Evolutionary conservation across 2,113 vertebrate species (phyloP).

Genomic region (Meles meles): DNA sequence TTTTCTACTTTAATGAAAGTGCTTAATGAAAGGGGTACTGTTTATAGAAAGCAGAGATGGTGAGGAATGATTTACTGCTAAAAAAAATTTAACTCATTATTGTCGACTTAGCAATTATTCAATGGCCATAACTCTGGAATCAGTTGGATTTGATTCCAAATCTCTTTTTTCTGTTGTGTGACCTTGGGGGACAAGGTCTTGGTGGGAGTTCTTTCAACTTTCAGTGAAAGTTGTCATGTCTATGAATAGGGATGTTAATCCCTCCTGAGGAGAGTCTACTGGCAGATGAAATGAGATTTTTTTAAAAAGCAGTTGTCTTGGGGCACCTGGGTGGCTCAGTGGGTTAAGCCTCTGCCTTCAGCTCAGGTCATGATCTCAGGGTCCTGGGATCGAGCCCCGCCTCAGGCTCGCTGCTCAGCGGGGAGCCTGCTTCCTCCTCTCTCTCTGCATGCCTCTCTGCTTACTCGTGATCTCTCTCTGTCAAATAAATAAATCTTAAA

Average conservation of each 20-base stretch:
- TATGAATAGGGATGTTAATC: background rate
- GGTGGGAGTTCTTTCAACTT: background rate
- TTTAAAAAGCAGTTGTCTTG: background rate
- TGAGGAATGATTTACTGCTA: background rate
- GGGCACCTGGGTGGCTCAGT: too few relatives aligned
- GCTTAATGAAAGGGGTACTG: background rate
- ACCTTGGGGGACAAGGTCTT: background rate
- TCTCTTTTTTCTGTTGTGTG: background rate
- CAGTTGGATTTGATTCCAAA: background rate
- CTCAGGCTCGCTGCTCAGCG: too few relatives aligned
- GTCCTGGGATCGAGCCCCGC: too few relatives aligned
- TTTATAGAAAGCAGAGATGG: background rate
- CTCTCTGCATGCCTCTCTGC: too few relatives aligned
- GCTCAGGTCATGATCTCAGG: too few relatives aligned
- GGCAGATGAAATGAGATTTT: background rate
- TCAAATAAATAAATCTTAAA: too few relatives aligned
- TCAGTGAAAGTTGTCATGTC: background rate
- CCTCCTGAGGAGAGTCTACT: background rate
- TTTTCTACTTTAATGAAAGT: constrained; percentile 35
- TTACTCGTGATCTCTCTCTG: too few relatives aligned
- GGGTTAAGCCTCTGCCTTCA: too few relatives aligned
- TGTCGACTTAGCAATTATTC: background rate
- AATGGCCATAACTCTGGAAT: background rate
- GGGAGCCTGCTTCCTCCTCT: too few relatives aligned
- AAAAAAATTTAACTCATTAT: background rate